These are phyloP conservation scores for Neria commutata DNA, from an alignment of 2,888 invertebrate species.

Conservation along the genomic window DNA sequence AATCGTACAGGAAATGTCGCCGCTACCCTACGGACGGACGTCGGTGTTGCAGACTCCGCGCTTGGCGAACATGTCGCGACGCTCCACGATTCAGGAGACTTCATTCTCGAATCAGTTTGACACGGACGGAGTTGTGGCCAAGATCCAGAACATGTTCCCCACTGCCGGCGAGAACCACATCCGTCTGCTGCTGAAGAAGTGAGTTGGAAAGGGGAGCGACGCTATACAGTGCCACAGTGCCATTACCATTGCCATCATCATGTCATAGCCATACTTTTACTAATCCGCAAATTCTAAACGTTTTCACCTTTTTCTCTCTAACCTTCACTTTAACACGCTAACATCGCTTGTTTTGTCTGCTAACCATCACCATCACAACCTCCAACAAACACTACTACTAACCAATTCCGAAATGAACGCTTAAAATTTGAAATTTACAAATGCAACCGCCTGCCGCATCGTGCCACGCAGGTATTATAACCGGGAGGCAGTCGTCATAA, in stretches of 20 bases:
- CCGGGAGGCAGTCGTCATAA: constrained; percentile 89
- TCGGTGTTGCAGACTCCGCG: constrained; percentile 47
- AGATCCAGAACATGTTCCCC: constrained; percentile 87
- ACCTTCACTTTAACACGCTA: constrained; percentile 39
- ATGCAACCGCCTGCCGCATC: constrained; percentile 14
- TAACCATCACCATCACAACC: constrained; percentile 1
- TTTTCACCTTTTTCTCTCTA: constrained; percentile 30
- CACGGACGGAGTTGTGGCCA: constrained; percentile 76
- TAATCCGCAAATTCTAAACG: constrained; percentile 9
- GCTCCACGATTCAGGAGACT: constrained; percentile 67
- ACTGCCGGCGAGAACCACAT: constrained; percentile 90
- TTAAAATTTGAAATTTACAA: constrained; percentile 27
- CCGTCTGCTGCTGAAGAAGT: constrained; percentile 86
- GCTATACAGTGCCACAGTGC: not conserved
- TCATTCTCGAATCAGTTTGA: constrained; percentile 69
- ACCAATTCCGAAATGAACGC: not conserved
- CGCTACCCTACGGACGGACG: constrained; percentile 48
- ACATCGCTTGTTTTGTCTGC: constrained; percentile 25
- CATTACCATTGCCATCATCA: not conserved
- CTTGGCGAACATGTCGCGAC: constrained; percentile 54
- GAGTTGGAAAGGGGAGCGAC: constrained; percentile 62
- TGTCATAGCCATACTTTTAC: constrained; percentile 3
- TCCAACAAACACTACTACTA: constrained; percentile 15
- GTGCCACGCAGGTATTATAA: constrained; percentile 77
- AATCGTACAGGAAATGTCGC: constrained; percentile 57